A percentile compares a stretch with the other conserved stretches of the same genome.
Evolutionary conservation across 2,797 vertebrate genomes (phyloP).

Genomic region (Neopelma chrysocephalum): DNA sequence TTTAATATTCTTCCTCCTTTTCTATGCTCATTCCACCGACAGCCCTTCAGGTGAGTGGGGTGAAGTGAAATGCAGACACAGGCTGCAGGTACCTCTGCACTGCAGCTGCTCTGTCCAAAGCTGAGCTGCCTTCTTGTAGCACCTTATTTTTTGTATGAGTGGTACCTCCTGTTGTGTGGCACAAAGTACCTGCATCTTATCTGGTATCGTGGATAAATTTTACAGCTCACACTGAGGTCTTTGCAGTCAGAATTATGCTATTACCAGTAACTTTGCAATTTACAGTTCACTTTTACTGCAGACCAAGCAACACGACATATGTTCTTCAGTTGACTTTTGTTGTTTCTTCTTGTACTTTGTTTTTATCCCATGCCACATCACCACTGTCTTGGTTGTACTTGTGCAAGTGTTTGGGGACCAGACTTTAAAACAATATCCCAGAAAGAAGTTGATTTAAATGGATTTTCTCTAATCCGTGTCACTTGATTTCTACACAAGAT

Average conservation of each 20-base stretch:
- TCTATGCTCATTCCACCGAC: fast-evolving
- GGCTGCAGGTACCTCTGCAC: neutral
- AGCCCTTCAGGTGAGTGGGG: neutral
- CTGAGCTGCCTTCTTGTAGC: neutral
- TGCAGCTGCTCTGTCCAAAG: neutral
- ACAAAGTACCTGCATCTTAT: neutral
- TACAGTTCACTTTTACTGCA: neutral
- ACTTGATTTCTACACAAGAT: neutral
- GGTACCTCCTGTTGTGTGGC: neutral
- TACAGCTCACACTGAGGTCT: neutral
- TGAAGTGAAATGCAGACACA: neutral
- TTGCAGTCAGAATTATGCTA: neutral
- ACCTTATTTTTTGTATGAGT: neutral
- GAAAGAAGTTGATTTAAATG: neutral
- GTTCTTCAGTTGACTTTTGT: neutral
- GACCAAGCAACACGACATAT: fast-evolving
- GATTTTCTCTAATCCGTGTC: neutral
- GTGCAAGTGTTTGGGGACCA: neutral
- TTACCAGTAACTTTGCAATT: neutral
- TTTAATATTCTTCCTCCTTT: neutral
- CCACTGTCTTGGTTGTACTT: neutral
- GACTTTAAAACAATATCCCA: neutral
- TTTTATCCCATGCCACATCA: neutral
- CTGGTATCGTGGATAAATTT: neutral
- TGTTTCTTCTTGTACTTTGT: neutral